Evolutionary conservation across 2,113 vertebrate species (phyloP), one percentile per base, ranked within the genome.

Genomic region (Rana temporaria): DNA sequence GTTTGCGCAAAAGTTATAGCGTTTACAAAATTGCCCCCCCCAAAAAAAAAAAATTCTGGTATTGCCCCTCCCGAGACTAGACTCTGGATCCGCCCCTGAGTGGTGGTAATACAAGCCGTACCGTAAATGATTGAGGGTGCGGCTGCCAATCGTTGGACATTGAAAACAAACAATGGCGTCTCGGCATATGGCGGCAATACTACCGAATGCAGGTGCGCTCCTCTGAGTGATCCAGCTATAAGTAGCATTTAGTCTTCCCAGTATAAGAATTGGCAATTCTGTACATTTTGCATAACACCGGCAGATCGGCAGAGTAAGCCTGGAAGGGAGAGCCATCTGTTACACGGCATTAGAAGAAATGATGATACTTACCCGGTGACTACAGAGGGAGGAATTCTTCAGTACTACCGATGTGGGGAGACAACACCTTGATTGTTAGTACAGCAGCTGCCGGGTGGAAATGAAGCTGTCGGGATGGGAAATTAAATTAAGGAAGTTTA

Each of bases 261-360:
- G 34, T 60, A n/a, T 15, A 38, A 60, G 38, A 74, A 74, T 74
- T 56, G 71, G 55, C 34, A 56, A 60, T 60, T 59, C 34, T 74
- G 56, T 59, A 74, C 55, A 34, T 74, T 38, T 59, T 53, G 12
- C 20, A 16, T 64, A 64, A 64, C 16, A 64, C 2, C 22, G 30
- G 22, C 71, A 74, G 71, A 74, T 1, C 71, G 30, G 55, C 56
- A 16, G 55, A 38, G 71, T 16, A 18, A 74, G 71, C 26, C 30
- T 74, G n/a, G 22, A 60, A 74, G 71, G 57, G 55, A 74, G 60
- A 59, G 71, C 71, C 69, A 74, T 74, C 71, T 74, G 71, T 60
- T 74, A n/a, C 55, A 34, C 55, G 20, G 30, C 19, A 74, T 74
- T 74, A 60, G 59, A 38, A 22, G n/a, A 74, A 59, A 74, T 34